Percentiles rank a stretch among this genome's conserved stretches.
phyloP scores from a whole-genome alignment of 2,888 invertebrate species.

The Oeneis ivallda region DNA sequence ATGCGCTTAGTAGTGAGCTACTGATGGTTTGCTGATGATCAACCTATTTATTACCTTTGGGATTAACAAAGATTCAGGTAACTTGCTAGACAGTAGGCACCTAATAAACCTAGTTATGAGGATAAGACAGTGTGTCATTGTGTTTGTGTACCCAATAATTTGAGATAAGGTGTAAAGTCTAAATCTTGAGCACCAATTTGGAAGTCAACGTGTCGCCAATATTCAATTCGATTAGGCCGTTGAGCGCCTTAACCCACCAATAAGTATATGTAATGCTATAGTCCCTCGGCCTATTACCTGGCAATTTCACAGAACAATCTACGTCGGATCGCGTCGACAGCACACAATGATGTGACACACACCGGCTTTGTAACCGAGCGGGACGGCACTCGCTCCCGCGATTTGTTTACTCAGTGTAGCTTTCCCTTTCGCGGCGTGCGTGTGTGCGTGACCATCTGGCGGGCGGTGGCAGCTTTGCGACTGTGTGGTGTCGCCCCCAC shows the following conservation, averaged over 20 bases:
- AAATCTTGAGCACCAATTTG: slow-evolving; percentile 40
- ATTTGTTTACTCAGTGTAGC: slow-evolving; percentile 81
- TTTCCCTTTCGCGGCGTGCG: slow-evolving; percentile 71
- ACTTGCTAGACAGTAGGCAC: not conserved
- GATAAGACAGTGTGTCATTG: not conserved
- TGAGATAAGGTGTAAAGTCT: slow-evolving; percentile 2
- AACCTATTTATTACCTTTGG: not conserved
- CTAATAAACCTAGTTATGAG: not conserved
- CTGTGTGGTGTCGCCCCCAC: slow-evolving; percentile 69
- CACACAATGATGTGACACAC: slow-evolving; percentile 75
- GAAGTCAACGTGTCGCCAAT: slow-evolving; percentile 58
- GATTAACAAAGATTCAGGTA: not conserved
- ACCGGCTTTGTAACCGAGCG: slow-evolving; percentile 70
- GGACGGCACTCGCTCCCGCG: slow-evolving; percentile 71
- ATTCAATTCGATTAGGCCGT: slow-evolving; percentile 75
- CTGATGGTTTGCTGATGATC: too few species aligned
- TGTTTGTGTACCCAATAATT: not conserved
- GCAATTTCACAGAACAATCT: slow-evolving; percentile 81
- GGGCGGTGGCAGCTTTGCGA: slow-evolving; percentile 61
- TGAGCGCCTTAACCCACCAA: slow-evolving; percentile 73
- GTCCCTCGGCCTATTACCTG: slow-evolving; percentile 80
- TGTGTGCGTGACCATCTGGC: slow-evolving; percentile 79
- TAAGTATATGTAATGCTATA: slow-evolving; percentile 80
- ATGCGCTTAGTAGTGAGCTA: too few species aligned
- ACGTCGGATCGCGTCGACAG: slow-evolving; percentile 72